Base-by-base conservation (phyloP, 2,797 vertebrate species). In the Xiphophorus birchmanni region DNA sequence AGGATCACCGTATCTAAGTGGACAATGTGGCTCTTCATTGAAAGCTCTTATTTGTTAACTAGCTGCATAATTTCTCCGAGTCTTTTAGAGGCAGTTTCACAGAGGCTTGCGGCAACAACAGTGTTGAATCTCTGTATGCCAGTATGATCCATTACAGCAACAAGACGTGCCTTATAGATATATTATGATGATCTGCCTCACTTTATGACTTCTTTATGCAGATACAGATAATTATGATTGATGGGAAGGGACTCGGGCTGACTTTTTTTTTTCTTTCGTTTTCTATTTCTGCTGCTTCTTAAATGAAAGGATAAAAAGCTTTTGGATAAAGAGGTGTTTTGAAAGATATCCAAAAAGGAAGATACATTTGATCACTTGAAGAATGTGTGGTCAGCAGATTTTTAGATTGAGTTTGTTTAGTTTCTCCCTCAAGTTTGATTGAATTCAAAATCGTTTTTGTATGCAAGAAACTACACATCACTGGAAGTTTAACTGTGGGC, bases 51-150 rank as follows among this genome's bases (percentile, higher is more conserved):
- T 84, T 91, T 67, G 4, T 88, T 92, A 84, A 87, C 92, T 84
- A 87, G 80, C 74, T 87, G 79, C 23, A 23, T 83, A 82, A 93
- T 92, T 90, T 84, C 81, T 90, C 92, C 88, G 83, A 90, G 93
- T 91, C 83, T 75, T 45, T 80, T 63, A 60, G 63, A 37, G 42
- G 69, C 76, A 15, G 71, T 83, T 82, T 82, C n/a, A 63, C 37
- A 35, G 32, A 35, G 67, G 35, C 84, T 80, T 87, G 45, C 65
- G 80, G 81, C 67, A 54, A 29, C 78, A 35, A 45, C 4, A 74
- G 50, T 72, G 71, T 52, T 32, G 29, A 75, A 76, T 73, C 42
- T 56, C 37, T 15, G 45, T 75, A 56, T 48, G 47, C 74, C 73
- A 63, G 0, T 47, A 58, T 77, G 45, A 75, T 86, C 17, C 77